Evolutionary conservation across 2,797 vertebrate genomes (phyloP), one percentile per base, ranked within the genome.

Genomic region (Falco cherrug): DNA sequence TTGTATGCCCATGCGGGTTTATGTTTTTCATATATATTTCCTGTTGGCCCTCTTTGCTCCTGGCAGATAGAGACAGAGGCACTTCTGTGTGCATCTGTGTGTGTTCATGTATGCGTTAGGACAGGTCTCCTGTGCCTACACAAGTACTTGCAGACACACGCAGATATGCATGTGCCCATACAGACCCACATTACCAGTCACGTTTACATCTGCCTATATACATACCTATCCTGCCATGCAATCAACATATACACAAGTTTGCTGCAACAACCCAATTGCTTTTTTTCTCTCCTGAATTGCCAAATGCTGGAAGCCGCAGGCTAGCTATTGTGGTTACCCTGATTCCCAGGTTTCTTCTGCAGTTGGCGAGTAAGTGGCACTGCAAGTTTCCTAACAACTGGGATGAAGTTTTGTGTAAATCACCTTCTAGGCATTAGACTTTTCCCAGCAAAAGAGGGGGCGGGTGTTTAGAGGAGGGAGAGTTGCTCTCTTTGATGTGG

Each of bases 381-480:
- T 93, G 84, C 73, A 59, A 75, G 89, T 94, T 95, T 93, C 94
- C 89, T 96, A 92, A 90, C 82, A 91, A 93, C 90, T 59, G 76
- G 64, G 65, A 89, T 80, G 84, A 80, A 95, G 87, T 87, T 90
- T 75, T 95, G 78, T 94, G 81, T 93, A 95, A 95, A 91, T 96
- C 93, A 89, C 94, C 93, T 95, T 84, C 95, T 91, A 95, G 96
- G 96, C 96, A 69, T 97, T 96, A 97, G 96, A 94, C 96, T 93
- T 96, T 95, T 96, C 93, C 80, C 96, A 97, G 96, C 87, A 92
- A 84, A 94, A 85, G 90, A 90, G 76, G 89, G 93, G 91, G 88
- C 12, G 76, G 92, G 82, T 75, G 79, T 84, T 89, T 78, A 90
- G 68, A 85, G 84, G 93, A 92, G 91, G 69, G 91, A 90, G 79